These are phyloP conservation scores for Alviniconcha strummeri DNA, from an alignment of 2,888 invertebrate species.

Conservation along the genomic window DNA sequence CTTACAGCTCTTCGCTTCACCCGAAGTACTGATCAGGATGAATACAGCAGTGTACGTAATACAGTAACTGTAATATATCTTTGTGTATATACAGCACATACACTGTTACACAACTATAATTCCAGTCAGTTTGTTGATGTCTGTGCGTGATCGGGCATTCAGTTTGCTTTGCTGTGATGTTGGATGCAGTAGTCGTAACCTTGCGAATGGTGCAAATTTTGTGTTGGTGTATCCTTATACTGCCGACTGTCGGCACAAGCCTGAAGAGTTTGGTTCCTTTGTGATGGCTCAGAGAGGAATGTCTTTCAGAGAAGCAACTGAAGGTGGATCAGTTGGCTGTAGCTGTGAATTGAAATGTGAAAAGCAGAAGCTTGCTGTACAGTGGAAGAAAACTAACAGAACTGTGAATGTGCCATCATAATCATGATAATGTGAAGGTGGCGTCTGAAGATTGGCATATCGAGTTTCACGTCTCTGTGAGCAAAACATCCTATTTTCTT, in stretches of 20 bases:
- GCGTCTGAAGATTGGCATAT: too few relatives aligned
- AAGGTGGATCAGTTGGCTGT: neutral
- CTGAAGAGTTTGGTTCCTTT: neutral
- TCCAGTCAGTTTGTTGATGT: neutral
- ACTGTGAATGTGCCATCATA: too few relatives aligned
- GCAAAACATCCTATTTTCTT: too few relatives aligned
- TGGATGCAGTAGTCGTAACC: slow-evolving; percentile 2
- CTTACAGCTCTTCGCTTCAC: too few relatives aligned
- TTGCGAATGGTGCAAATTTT: slow-evolving; percentile 9
- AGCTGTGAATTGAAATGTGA: neutral
- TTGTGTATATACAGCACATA: too few relatives aligned
- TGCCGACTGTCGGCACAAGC: neutral
- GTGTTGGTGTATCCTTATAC: neutral
- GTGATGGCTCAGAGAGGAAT: neutral
- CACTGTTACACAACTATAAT: too few relatives aligned
- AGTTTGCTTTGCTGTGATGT: slow-evolving; percentile 4
- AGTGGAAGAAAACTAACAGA: too few relatives aligned
- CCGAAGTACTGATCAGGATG: neutral
- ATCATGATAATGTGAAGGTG: too few relatives aligned
- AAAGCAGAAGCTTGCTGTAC: neutral
- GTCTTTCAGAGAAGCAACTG: slow-evolving; percentile 9
- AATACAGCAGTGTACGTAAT: neutral
- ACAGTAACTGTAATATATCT: too few relatives aligned
- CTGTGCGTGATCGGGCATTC: neutral
- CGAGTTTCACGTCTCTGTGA: too few relatives aligned